Evolutionary conservation across 1,140 invertebrate genomes (phyloP).

Genomic region (Bombus picipes): DNA sequence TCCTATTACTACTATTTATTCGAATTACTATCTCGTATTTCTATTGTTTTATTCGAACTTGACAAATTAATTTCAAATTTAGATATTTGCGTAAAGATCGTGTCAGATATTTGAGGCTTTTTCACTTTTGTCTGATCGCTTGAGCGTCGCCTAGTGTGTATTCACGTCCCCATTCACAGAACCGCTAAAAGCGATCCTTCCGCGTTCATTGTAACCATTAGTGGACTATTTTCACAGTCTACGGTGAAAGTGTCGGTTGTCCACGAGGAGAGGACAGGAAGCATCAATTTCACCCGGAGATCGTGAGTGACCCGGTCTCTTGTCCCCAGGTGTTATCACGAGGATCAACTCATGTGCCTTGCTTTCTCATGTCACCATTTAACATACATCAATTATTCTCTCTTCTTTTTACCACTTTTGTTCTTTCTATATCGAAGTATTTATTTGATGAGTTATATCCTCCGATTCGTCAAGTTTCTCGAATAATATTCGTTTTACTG

Average conservation of each 20-base stretch:
- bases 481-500: too few relatives aligned
- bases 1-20: too few relatives aligned
- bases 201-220: conserved; percentile 28
- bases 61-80: too few relatives aligned
- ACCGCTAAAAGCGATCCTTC: conserved; percentile 20
- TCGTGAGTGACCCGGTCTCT: conserved; percentile 54
- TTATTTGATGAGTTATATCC: neutral
- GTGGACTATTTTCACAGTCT: conserved; percentile 45
- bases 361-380: conserved; percentile 39
- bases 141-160: too few relatives aligned
- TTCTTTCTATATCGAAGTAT: neutral
- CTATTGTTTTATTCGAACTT: too few relatives aligned
- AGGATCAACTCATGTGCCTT: conserved; percentile 30
- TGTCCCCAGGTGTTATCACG: conserved; percentile 40
- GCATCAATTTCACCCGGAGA: conserved; percentile 53
- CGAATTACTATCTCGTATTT: too few relatives aligned
- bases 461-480: neutral
- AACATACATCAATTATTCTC: neutral
- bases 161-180: neutral
- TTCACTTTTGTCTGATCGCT: too few relatives aligned
- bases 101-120: too few relatives aligned
- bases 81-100: too few relatives aligned
- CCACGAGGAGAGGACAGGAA: conserved; percentile 47
- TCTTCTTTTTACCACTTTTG: neutral
- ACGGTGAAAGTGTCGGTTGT: conserved; percentile 58